Percentiles rank a stretch among this genome's conserved stretches.
Evolutionary conservation across 2,888 invertebrate genomes (phyloP).

Genomic region (Nephrocerus scutellatus): DNA sequence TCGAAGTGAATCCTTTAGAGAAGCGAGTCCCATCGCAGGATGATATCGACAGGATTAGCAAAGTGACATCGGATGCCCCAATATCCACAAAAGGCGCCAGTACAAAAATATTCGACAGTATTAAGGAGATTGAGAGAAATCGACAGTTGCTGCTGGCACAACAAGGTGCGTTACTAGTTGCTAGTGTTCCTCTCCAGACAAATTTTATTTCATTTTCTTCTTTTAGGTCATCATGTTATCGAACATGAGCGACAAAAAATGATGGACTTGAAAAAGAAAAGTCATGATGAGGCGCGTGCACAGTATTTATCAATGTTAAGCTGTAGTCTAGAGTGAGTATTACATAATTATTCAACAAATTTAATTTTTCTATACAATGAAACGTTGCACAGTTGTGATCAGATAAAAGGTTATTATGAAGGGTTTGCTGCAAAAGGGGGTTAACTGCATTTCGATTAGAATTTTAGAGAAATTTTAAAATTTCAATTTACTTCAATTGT

Average conservation of each 20-base stretch:
- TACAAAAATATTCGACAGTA: slow-evolving; percentile 73
- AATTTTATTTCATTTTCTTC: slow-evolving; percentile 3
- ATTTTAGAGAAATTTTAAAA: no score
- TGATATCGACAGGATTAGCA: slow-evolving; percentile 80
- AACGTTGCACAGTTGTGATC: no score
- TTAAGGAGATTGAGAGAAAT: slow-evolving; percentile 85
- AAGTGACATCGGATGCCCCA: slow-evolving; percentile 77
- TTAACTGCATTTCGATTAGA: no score
- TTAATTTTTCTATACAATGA: no score
- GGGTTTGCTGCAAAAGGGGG: no score
- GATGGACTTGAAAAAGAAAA: slow-evolving; percentile 74
- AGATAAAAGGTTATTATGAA: no score
- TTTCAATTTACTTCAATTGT: no score
- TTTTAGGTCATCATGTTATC: slow-evolving; percentile 77
- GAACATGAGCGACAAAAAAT: slow-evolving; percentile 85
- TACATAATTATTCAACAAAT: slow-evolving; percentile 1
- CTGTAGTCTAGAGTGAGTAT: slow-evolving; percentile 29
- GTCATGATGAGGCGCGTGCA: slow-evolving; percentile 82
- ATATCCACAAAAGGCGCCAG: slow-evolving; percentile 64
- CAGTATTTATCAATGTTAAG: slow-evolving; percentile 62
- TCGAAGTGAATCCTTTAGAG: slow-evolving; percentile 46
- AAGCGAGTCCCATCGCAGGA: slow-evolving; percentile 66
- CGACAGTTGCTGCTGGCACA: slow-evolving; percentile 78
- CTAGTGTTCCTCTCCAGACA: background rate
- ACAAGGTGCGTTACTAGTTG: slow-evolving; percentile 59